Conservation (phyloP, 2,888 invertebrate species). For the Tinea pellionella region DNA sequence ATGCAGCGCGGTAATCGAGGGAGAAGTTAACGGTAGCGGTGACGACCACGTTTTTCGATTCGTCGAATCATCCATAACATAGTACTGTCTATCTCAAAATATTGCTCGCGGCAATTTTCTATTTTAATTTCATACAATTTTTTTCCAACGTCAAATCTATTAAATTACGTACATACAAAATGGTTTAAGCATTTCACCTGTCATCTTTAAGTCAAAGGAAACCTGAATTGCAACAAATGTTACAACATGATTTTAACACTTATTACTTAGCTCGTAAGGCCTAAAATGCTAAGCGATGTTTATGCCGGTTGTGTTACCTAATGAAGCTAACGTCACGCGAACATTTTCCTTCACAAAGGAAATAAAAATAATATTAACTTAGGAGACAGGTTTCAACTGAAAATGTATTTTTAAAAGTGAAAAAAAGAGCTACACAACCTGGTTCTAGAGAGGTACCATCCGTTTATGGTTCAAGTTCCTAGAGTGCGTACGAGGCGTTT, state of each 20-base stretch:
- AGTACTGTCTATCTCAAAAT: too few species aligned
- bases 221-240: neutral
- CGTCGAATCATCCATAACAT: too few species aligned
- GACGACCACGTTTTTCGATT: too few species aligned
- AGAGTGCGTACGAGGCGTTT: too few species aligned
- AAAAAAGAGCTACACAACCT: too few species aligned
- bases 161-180: neutral
- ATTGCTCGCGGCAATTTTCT: too few species aligned
- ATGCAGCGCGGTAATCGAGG: too few species aligned
- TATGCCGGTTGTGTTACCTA: neutral
- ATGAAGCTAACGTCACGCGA: neutral
- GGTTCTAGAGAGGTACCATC: too few species aligned
- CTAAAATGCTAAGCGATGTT: neutral
- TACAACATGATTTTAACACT: neutral
- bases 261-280: neutral
- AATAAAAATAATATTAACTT: neutral
- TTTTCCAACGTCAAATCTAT: neutral
- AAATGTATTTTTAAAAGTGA: neutral
- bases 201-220: slow-evolving; percentile 6
- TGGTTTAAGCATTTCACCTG: neutral
- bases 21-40: too few species aligned
- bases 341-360: neutral
- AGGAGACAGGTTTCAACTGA: neutral
- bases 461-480: too few species aligned
- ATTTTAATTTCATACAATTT: neutral